phyloP scores from a whole-genome alignment of 1,140 invertebrate species.

The Nylanderia fulva region DNA sequence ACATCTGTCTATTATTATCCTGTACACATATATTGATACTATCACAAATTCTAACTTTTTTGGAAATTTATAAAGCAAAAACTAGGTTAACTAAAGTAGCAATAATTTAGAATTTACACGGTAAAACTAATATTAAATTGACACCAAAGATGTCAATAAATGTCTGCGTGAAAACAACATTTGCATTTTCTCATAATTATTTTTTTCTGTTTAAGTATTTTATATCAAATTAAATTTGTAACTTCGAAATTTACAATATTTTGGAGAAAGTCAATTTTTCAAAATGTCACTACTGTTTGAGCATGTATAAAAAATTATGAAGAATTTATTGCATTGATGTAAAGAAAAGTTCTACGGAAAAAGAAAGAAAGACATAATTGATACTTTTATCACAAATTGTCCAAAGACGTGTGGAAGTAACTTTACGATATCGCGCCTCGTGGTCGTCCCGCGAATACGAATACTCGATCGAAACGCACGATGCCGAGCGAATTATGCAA shows the following conservation, averaged over 20 bases:
- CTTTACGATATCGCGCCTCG: slow-evolving; percentile 64
- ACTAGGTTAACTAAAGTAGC: slow-evolving; percentile 27
- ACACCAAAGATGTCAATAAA: background rate
- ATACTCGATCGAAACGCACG: slow-evolving; percentile 73
- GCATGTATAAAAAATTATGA: background rate
- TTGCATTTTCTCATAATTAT: background rate
- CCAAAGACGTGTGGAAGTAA: slow-evolving; percentile 42
- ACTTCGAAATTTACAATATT: background rate
- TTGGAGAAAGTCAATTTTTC: background rate
- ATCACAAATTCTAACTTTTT: background rate
- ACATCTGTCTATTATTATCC: slow-evolving; percentile 37
- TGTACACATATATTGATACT: background rate
- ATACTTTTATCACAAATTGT: background rate
- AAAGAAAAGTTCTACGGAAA: background rate
- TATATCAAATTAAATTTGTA: background rate
- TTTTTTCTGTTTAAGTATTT: background rate
- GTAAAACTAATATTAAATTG: slow-evolving; percentile 23
- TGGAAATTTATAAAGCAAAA: background rate
- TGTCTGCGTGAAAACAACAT: background rate
- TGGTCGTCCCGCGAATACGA: slow-evolving; percentile 72
- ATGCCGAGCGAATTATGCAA: slow-evolving; percentile 75
- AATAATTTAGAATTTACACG: background rate
- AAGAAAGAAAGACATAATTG: background rate
- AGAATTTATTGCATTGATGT: background rate
- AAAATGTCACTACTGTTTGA: background rate